Percentiles rank a stretch among this genome's conserved stretches.
These are phyloP conservation scores for Benthosema pterotum DNA, from an alignment of 2,797 vertebrate species.

Conservation along the genomic window DNA sequence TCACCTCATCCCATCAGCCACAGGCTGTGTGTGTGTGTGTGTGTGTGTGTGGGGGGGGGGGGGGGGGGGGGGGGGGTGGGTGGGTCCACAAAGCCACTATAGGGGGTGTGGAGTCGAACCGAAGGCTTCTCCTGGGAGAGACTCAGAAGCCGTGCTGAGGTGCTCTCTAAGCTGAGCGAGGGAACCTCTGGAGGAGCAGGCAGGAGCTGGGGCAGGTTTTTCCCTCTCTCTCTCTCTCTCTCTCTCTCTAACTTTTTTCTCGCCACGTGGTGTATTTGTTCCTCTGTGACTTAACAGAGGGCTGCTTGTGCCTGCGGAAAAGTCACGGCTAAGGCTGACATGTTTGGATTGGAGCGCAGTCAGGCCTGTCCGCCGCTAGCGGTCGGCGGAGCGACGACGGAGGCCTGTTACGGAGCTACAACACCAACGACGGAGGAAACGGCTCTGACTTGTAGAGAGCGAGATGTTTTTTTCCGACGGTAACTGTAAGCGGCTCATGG, in stretches of 20 bases:
- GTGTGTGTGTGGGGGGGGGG: no score
- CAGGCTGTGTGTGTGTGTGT: conserved; percentile 42
- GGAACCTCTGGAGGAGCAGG: conserved; percentile 37
- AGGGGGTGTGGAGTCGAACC: conserved; percentile 45
- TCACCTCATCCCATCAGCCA: conserved; percentile 47
- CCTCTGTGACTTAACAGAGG: conserved; percentile 65
- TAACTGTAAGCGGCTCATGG: conserved; percentile 46
- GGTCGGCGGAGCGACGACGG: conserved; percentile 45
- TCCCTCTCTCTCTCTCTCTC: no score
- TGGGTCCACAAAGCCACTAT: conserved; percentile 9
- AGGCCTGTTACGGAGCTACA: conserved; percentile 50
- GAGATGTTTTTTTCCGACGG: conserved; percentile 64
- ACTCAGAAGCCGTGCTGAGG: conserved; percentile 42
- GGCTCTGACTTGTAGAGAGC: conserved; percentile 41
- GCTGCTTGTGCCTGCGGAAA: conserved; percentile 60
- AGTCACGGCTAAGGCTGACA: conserved; percentile 59
- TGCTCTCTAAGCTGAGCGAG: conserved; percentile 57
- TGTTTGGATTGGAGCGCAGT: conserved; percentile 70
- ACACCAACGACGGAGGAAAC: conserved; percentile 57
- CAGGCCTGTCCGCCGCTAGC: conserved; percentile 61
- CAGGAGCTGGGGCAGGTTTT: conserved; percentile 29
- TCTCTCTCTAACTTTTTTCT: no score
- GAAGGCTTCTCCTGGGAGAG: conserved; percentile 40
- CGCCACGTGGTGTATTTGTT: conserved; percentile 60
- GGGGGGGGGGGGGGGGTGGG: no score